Evolutionary conservation across 2,888 invertebrate genomes (phyloP).

Genomic region (Acheta domesticus): DNA sequence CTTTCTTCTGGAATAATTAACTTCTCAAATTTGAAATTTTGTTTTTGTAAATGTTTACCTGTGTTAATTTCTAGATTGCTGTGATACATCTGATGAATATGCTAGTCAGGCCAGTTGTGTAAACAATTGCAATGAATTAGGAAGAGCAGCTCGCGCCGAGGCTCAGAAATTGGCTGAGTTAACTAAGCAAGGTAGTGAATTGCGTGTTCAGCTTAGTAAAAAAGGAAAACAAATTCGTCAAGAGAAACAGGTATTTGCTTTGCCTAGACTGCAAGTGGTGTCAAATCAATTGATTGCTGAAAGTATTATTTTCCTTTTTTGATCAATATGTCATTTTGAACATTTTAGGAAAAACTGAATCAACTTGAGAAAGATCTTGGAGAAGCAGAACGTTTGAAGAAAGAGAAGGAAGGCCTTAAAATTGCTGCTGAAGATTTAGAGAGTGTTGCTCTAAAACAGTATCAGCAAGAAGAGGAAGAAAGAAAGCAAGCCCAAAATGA

Average conservation of each 20-base stretch:
- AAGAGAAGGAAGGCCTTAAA: conserved; percentile 73
- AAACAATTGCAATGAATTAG: conserved; percentile 79
- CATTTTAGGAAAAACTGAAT: conserved; percentile 56
- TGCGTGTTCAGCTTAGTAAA: conserved; percentile 68
- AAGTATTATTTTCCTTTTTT: neutral
- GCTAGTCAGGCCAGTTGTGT: conserved; percentile 59
- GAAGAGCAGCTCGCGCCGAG: conserved; percentile 68
- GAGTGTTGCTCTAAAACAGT: conserved; percentile 70
- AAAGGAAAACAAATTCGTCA: conserved; percentile 71
- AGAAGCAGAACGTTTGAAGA: conserved; percentile 74
- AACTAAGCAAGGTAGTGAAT: conserved; percentile 72
- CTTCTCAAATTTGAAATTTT: neutral
- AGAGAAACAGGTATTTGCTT: conserved; percentile 57
- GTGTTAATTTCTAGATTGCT: conserved; percentile 57
- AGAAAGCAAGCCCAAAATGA: conserved; percentile 55
- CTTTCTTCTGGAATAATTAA: neutral
- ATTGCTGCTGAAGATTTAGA: conserved; percentile 69
- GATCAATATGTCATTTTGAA: neutral
- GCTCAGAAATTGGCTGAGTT: conserved; percentile 70
- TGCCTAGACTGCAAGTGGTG: neutral
- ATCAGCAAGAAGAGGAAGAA: conserved; percentile 64
- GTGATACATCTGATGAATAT: conserved; percentile 59
- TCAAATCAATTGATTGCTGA: neutral
- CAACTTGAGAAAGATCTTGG: conserved; percentile 68
- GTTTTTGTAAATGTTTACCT: neutral